Evolutionary conservation across 2,888 invertebrate species (phyloP).

Genomic region (Ophion costatus): DNA sequence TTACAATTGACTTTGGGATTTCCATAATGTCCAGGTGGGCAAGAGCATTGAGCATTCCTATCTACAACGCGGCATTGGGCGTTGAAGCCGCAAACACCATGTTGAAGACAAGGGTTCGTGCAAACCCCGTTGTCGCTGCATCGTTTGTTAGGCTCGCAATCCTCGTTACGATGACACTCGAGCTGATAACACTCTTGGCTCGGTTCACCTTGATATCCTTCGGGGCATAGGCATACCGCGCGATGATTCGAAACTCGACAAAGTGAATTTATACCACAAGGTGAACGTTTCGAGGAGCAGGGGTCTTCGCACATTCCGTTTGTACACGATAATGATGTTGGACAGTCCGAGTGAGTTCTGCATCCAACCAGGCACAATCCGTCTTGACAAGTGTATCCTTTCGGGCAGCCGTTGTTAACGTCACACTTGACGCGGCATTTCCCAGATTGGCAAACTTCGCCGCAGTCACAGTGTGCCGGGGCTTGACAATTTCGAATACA

Average conservation of each 20-base stretch:
- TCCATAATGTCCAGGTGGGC: conserved; percentile 90
- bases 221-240: conserved; percentile 94
- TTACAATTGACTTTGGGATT: conserved; percentile 89
- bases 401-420: conserved; percentile 87
- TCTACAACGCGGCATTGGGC: conserved; percentile 93
- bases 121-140: conserved; percentile 90
- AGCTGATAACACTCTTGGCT: conserved; percentile 90
- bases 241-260: conserved; percentile 92
- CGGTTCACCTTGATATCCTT: conserved; percentile 93
- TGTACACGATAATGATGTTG: conserved; percentile 90
- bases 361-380: conserved; percentile 93
- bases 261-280: conserved; percentile 92
- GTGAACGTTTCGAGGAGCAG: conserved; percentile 86
- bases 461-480: conserved; percentile 91
- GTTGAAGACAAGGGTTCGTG: conserved; percentile 92
- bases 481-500: conserved; percentile 89
- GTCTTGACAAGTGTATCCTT: conserved; percentile 90
- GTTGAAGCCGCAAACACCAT: conserved; percentile 91
- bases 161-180: conserved; percentile 90
- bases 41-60: conserved; percentile 90
- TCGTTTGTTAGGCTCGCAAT: conserved; percentile 91
- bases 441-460: conserved; percentile 90
- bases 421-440: conserved; percentile 91
- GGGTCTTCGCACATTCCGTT: conserved; percentile 89
- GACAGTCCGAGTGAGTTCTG: conserved; percentile 91